Evolutionary conservation across 2,888 invertebrate genomes (phyloP).

Genomic region (Dugesia japonica): DNA sequence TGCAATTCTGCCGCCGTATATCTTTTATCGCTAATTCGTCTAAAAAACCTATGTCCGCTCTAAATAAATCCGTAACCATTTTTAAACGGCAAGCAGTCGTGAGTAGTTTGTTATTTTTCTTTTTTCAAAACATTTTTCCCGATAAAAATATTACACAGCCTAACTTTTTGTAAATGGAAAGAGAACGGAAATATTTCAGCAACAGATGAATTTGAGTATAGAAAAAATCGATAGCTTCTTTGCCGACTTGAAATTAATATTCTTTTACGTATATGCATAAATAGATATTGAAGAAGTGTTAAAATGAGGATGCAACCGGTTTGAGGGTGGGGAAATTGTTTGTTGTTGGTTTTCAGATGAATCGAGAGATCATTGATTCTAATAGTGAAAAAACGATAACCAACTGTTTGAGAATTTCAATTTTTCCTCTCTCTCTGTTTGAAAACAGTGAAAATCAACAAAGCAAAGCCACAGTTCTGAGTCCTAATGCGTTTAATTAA

Average conservation of each 20-base stretch:
- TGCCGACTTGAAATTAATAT: not conserved
- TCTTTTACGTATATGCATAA: no score
- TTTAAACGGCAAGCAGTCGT: not conserved
- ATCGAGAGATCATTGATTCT: no score
- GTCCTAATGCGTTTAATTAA: not conserved
- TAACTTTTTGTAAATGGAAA: no score
- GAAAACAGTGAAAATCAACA: not conserved
- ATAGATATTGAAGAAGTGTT: not conserved
- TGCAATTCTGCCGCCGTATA: no score
- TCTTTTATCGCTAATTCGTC: no score
- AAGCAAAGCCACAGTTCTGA: not conserved
- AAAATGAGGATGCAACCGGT: not conserved
- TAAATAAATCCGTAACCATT: not conserved
- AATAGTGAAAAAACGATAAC: not conserved
- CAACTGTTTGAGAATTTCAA: not conserved
- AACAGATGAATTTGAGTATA: not conserved
- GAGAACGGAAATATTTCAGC: conserved; percentile 20
- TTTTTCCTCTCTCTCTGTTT: not conserved
- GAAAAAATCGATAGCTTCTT: conserved; percentile 15
- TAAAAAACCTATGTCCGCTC: no score
- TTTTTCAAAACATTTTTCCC: no score
- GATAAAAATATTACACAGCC: no score
- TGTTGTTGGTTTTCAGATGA: no score
- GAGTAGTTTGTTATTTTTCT: not conserved
- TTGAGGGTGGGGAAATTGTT: not conserved